phyloP scores from a whole-genome alignment of 1,140 invertebrate species.

The Grapholita molesta region DNA sequence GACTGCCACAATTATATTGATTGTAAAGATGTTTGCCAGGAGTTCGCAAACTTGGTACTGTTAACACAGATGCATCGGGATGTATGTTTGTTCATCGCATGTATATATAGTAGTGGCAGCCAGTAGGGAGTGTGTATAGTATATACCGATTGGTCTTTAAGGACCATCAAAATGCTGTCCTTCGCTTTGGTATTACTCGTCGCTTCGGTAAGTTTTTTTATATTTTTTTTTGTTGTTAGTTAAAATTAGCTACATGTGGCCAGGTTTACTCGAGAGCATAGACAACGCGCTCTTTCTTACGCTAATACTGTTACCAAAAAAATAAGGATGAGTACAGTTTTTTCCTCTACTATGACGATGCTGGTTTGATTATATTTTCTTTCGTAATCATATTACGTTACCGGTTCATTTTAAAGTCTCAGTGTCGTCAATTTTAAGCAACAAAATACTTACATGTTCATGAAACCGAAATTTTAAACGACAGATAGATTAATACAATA shows the following conservation, averaged over 20 bases:
- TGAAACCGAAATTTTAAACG: too few species aligned
- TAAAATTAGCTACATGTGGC: background rate
- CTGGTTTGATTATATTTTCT: too few species aligned
- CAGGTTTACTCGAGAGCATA: too few species aligned
- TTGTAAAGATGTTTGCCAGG: background rate
- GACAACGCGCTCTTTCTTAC: too few species aligned
- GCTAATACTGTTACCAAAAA: too few species aligned
- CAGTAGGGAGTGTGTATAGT: conserved; percentile 36
- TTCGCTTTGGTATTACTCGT: conserved; percentile 39
- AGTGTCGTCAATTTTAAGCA: too few species aligned
- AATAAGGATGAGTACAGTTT: too few species aligned
- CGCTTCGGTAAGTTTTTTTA: conserved; percentile 35
- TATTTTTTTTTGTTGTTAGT: conserved; percentile 2
- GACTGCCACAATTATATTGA: background rate
- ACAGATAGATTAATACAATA: too few species aligned
- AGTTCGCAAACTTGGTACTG: conserved; percentile 13
- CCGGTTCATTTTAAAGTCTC: too few species aligned
- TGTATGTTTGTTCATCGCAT: conserved; percentile 26
- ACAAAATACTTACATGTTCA: too few species aligned
- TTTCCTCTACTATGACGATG: too few species aligned
- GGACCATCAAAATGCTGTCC: conserved; percentile 45
- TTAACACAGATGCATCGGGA: conserved; percentile 33
- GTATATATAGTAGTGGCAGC: conserved; percentile 39
- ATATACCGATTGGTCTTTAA: conserved; percentile 45
- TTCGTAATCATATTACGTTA: too few species aligned